These are phyloP conservation scores for Calephelis virginiensis DNA, from an alignment of 1,140 invertebrate genomes.

Conservation along the genomic window DNA sequence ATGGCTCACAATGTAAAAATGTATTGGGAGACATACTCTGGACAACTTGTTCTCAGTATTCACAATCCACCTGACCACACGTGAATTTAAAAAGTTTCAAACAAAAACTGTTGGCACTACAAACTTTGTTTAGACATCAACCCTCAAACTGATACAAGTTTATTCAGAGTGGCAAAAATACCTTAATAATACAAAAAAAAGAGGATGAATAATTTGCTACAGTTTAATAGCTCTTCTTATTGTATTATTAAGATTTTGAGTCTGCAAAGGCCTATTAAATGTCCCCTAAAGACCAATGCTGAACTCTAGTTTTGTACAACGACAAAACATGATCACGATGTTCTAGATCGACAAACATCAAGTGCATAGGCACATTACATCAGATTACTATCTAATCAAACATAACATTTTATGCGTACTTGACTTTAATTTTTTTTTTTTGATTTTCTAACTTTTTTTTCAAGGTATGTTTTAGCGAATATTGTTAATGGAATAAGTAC, in stretches of 20 bases:
- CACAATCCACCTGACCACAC: neutral
- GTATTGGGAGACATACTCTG: conserved; percentile 34
- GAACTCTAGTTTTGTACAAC: conserved; percentile 43
- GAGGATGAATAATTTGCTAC: neutral
- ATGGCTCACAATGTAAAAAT: conserved; percentile 45
- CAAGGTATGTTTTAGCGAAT: conserved; percentile 67
- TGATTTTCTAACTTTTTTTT: conserved; percentile 60
- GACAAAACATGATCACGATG: conserved; percentile 54
- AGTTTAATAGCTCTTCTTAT: conserved; percentile 5
- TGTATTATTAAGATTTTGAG: conserved; percentile 2
- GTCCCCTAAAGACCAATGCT: conserved; percentile 32
- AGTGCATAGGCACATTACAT: conserved; percentile 75
- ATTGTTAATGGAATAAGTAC: conserved; percentile 76
- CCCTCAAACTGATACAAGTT: conserved; percentile 11
- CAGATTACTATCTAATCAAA: conserved; percentile 72
- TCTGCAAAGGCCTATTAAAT: conserved; percentile 1
- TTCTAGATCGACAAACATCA: conserved; percentile 51
- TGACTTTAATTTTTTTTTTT: conserved; percentile 66
- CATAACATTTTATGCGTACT: conserved; percentile 75
- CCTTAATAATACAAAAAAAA: neutral
- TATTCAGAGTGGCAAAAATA: neutral
- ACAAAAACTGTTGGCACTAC: neutral
- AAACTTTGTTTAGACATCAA: neutral
- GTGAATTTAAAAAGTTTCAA: neutral
- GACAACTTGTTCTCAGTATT: neutral